Conservation (phyloP, 2,797 vertebrate genomes). For the Sus cebifrons region DNA sequence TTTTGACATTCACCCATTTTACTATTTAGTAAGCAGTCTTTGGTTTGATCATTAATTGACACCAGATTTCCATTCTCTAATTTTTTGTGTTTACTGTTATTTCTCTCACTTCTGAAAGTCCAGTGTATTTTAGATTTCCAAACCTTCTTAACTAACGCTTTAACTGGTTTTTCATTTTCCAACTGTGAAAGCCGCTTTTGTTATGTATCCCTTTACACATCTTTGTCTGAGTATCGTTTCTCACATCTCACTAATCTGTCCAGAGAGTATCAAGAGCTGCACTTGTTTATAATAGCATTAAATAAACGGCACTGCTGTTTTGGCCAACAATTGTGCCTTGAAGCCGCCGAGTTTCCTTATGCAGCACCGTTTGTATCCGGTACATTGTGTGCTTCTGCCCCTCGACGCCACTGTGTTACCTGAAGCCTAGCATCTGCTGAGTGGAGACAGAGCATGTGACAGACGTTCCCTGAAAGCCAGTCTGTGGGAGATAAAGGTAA, state of each 20-base stretch:
- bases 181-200: neutral
- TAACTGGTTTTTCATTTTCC: neutral
- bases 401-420: neutral
- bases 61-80: neutral
- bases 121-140: neutral
- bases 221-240: neutral
- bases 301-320: neutral
- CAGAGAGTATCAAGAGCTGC: neutral
- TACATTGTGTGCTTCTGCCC: neutral
- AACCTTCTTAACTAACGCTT: neutral
- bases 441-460: neutral
- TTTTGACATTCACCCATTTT: neutral
- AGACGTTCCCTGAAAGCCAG: neutral
- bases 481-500: neutral
- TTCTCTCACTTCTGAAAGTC: neutral
- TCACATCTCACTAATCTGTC: neutral
- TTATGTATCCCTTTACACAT: neutral
- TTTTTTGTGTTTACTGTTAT: neutral
- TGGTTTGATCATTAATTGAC: neutral
- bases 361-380: neutral
- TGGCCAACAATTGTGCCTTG: neutral
- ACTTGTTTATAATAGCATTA: neutral
- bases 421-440: neutral
- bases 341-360: neutral
- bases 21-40: neutral